Percentiles rank a stretch among this genome's conserved stretches.
Conservation (phyloP, 2,888 invertebrate genomes). For the Eucriotettix oculatus region DNA sequence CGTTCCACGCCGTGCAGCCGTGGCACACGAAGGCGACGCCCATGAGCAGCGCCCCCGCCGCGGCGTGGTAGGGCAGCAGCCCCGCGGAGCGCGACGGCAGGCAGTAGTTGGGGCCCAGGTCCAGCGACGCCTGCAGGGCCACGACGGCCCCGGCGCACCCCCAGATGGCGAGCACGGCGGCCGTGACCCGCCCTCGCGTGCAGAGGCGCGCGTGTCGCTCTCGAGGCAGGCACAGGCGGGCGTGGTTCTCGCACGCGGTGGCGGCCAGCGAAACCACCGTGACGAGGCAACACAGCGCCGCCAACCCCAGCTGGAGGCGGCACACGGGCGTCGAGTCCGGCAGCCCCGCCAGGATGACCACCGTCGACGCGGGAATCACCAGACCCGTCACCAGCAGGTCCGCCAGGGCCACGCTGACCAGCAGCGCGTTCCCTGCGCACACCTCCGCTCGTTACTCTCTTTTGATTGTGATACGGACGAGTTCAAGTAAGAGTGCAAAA, state of each 20-base stretch:
- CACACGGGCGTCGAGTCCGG: conserved; percentile 40
- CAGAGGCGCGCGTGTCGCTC: conserved; percentile 25
- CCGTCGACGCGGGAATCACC: conserved; percentile 50
- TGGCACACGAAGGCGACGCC: conserved; percentile 35
- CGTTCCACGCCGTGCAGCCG: conserved; percentile 29
- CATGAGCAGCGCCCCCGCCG: background rate
- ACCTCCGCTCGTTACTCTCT: background rate
- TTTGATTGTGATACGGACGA: no score
- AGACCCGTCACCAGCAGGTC: conserved; percentile 52
- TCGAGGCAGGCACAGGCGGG: conserved; percentile 37
- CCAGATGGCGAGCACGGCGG: conserved; percentile 38
- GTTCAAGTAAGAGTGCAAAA: no score
- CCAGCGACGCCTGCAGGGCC: conserved; percentile 40
- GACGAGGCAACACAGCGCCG: conserved; percentile 46
- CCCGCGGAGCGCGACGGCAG: conserved; percentile 27
- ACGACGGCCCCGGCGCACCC: conserved; percentile 35
- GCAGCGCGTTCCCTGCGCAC: conserved; percentile 45
- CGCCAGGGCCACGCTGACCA: conserved; percentile 52
- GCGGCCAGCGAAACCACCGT: conserved; percentile 43
- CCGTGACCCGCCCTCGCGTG: conserved; percentile 33
- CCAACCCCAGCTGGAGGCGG: conserved; percentile 46
- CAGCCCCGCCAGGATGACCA: conserved; percentile 48
- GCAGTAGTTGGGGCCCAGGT: conserved; percentile 53
- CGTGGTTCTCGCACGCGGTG: conserved; percentile 49
- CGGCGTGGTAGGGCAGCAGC: conserved; percentile 36